Percentiles rank a stretch among this genome's conserved stretches.
These are phyloP conservation scores for Catharus fuscescens DNA, from an alignment of 2,113 vertebrate genomes.

Conservation along the genomic window DNA sequence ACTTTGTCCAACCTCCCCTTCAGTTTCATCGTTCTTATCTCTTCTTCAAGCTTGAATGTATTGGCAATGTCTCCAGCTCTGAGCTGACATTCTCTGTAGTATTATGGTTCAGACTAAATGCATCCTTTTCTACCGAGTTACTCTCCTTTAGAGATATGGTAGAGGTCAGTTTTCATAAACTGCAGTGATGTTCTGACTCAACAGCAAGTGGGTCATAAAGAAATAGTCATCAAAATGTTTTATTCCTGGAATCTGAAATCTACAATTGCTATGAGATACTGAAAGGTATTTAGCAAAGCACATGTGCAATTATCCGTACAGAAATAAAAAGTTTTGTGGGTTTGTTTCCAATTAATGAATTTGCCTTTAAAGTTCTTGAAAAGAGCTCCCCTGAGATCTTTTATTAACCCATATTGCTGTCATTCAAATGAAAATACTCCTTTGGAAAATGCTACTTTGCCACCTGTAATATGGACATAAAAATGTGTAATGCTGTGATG, in stretches of 20 bases:
- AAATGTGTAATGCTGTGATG: background rate
- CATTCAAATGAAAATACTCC: conserved; percentile 7
- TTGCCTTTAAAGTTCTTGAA: background rate
- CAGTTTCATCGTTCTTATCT: background rate
- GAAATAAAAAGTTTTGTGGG: background rate
- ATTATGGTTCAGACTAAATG: background rate
- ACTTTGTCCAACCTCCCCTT: background rate
- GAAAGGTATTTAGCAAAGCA: background rate
- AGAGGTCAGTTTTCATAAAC: background rate
- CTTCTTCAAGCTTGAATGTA: background rate
- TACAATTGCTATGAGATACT: background rate
- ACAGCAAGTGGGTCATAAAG: background rate
- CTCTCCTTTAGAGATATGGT: background rate
- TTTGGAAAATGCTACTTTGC: background rate
- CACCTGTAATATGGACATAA: background rate
- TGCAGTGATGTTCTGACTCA: background rate
- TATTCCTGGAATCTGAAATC: background rate
- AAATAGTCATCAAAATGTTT: background rate
- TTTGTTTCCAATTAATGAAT: conserved; percentile 18
- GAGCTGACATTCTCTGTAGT: background rate
- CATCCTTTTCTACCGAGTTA: background rate
- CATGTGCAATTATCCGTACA: background rate
- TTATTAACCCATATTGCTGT: background rate
- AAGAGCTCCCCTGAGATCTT: conserved; percentile 2
- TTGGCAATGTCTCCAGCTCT: background rate